Evolutionary conservation across 2,888 invertebrate species (phyloP).

Genomic region (Lasioglossum morio): DNA sequence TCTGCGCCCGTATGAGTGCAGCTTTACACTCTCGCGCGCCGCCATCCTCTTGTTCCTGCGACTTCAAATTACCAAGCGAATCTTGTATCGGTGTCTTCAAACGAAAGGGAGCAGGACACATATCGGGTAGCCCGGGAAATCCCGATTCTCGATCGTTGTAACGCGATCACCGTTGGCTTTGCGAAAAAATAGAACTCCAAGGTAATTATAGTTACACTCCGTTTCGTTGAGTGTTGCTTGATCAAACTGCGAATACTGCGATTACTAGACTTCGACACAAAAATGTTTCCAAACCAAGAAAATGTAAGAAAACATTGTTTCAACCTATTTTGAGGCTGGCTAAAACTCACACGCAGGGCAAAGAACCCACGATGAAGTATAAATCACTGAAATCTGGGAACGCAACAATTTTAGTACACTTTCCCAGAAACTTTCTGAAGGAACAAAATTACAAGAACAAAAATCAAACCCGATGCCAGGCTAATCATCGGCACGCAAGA

Average conservation of each 20-base stretch:
- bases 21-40: constrained; percentile 19
- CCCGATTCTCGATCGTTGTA: background rate
- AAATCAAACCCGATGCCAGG: background rate
- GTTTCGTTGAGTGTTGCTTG: background rate
- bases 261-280: too few relatives aligned
- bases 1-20: too few relatives aligned
- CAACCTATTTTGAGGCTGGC: background rate
- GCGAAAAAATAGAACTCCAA: background rate
- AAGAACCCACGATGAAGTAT: background rate
- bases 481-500: constrained; percentile 18
- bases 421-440: background rate
- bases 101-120: background rate
- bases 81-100: constrained; percentile 9
- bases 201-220: background rate
- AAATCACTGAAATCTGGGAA: background rate
- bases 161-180: background rate
- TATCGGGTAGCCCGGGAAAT: background rate
- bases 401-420: background rate
- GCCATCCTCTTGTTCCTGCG: constrained; percentile 4
- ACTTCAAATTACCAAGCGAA: constrained; percentile 21
- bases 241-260: background rate
- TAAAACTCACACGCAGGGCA: background rate
- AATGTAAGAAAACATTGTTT: background rate
- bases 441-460: background rate
- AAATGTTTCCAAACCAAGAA: background rate